Evolutionary conservation across 2,797 vertebrate genomes (phyloP).

Genomic region (Gallirallus australis): DNA sequence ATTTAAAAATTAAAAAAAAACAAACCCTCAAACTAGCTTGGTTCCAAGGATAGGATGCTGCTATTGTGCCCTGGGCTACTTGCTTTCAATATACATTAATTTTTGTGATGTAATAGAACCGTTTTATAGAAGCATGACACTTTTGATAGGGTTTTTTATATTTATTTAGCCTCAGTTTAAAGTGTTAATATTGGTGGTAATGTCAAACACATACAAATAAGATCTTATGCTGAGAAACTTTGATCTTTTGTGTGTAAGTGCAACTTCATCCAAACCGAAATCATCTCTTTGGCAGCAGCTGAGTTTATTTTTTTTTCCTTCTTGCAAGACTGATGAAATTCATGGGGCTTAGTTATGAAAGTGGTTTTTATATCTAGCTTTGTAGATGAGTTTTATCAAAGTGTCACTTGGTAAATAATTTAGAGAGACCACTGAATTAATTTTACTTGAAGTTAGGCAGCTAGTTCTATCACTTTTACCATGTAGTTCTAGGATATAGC

Average conservation of each 20-base stretch:
- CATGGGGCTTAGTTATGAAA: background rate
- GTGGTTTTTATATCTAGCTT: background rate
- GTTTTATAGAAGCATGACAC: background rate
- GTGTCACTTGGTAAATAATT: background rate
- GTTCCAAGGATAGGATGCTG: background rate
- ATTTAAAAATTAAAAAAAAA: background rate
- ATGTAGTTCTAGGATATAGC: background rate
- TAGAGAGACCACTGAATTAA: background rate
- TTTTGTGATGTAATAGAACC: background rate
- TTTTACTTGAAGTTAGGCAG: background rate
- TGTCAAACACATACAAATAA: background rate
- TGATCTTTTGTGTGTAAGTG: fast-evolving
- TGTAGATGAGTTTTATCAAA: background rate
- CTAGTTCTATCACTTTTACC: background rate
- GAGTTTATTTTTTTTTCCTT: background rate
- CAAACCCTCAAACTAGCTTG: background rate
- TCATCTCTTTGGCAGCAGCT: background rate
- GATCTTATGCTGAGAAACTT: background rate
- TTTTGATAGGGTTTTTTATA: background rate
- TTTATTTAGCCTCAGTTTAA: background rate
- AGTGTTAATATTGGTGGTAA: background rate
- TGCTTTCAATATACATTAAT: background rate
- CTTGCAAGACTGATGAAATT: background rate
- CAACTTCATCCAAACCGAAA: background rate
- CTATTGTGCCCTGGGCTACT: background rate